Evolutionary conservation across 2,113 vertebrate species (phyloP).

Genomic region (Microtus oregoni): DNA sequence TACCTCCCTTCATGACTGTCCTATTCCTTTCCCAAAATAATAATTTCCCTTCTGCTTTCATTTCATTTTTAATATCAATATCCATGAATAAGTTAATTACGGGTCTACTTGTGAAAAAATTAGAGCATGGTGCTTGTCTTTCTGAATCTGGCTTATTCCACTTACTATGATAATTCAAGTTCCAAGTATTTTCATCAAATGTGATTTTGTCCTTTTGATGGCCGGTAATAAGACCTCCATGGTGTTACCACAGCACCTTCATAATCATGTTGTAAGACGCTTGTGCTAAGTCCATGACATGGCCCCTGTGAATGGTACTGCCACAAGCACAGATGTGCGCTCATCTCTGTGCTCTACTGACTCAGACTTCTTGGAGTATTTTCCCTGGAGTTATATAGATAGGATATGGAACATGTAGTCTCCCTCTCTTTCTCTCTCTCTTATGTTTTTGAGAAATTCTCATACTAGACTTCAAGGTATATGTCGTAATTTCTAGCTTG

Average conservation of each 20-base stretch:
- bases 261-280: too few relatives aligned
- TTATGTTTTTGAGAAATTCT: neutral
- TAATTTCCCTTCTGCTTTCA: neutral
- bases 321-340: too few relatives aligned
- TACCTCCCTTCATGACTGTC: neutral
- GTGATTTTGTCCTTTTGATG: neutral
- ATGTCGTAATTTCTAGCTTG: neutral
- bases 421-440: neutral
- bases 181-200: neutral
- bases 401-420: too few relatives aligned
- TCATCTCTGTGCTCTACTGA: neutral
- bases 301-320: rapidly evolving
- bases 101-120: neutral
- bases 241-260: too few relatives aligned
- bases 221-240: rapidly evolving
- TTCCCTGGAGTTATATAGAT: neutral
- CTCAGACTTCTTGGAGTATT: neutral
- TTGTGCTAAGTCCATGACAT: neutral
- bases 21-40: neutral
- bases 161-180: neutral
- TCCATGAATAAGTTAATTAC: neutral
- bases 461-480: neutral
- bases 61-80: neutral
- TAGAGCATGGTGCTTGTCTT: too few relatives aligned
- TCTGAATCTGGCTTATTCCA: neutral